phyloP scores from a whole-genome alignment of 1,140 invertebrate genomes.

The Brachionus rotundiformis region DNA sequence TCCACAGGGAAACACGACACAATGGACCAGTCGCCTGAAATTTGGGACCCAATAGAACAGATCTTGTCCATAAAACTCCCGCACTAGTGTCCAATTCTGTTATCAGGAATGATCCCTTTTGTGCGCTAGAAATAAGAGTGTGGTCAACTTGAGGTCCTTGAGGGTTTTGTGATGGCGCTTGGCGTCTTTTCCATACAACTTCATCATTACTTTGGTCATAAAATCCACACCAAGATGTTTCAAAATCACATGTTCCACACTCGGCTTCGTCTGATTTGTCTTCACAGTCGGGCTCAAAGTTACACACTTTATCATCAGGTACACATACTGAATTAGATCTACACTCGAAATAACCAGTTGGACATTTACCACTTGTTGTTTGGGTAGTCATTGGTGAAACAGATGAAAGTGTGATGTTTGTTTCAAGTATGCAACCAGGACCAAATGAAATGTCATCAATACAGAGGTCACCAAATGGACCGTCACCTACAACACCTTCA shows the following conservation, averaged over 20 bases:
- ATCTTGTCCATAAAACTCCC: conserved; percentile 60
- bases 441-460: conserved; percentile 63
- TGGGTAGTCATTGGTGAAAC: conserved; percentile 53
- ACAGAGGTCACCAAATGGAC: conserved; percentile 65
- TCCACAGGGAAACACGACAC: conserved; percentile 68
- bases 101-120: conserved; percentile 63
- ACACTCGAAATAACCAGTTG: background rate
- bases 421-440: conserved; percentile 55
- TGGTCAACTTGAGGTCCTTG: conserved; percentile 75
- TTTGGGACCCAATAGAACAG: conserved; percentile 56
- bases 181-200: conserved; percentile 73
- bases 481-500: conserved; percentile 70
- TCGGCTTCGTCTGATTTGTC: conserved; percentile 58
- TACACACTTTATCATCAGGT: conserved; percentile 65
- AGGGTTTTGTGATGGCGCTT: conserved; percentile 68
- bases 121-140: conserved; percentile 67
- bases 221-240: conserved; percentile 71
- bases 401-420: conserved; percentile 51
- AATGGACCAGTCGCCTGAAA: conserved; percentile 56
- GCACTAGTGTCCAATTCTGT: conserved; percentile 61
- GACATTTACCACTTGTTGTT: conserved; percentile 54
- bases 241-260: conserved; percentile 60
- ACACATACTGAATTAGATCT: conserved; percentile 55
- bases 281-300: conserved; percentile 70
- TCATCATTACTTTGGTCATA: conserved; percentile 72